These are phyloP conservation scores for Melanostigma gelatinosum DNA, from an alignment of 2,113 vertebrate species.

Conservation along the genomic window DNA sequence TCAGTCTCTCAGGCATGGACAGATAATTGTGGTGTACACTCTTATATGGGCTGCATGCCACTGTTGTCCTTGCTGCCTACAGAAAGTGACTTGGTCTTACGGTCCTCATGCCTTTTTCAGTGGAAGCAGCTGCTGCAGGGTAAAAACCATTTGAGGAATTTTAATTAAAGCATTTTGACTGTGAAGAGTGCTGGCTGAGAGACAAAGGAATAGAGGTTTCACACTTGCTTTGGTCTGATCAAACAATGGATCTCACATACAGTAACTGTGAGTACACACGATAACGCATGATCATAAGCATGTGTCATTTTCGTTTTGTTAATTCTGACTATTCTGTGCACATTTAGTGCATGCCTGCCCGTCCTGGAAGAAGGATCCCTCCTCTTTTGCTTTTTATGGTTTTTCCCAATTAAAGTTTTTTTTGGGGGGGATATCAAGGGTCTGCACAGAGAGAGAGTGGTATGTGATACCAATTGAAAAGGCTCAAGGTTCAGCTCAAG, in stretches of 20 bases:
- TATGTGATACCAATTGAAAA: background rate
- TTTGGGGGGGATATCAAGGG: background rate
- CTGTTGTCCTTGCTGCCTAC: constrained; percentile 33
- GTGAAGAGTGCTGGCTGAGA: constrained; percentile 31
- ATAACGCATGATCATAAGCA: background rate
- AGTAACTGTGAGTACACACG: background rate
- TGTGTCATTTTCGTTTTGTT: background rate
- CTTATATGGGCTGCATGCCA: constrained; percentile 22
- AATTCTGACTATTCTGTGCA: background rate
- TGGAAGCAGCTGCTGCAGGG: constrained; percentile 37
- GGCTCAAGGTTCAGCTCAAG: background rate
- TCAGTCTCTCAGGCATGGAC: constrained; percentile 40
- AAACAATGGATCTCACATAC: constrained; percentile 15
- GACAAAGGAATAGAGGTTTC: constrained; percentile 22
- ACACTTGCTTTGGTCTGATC: constrained; percentile 10
- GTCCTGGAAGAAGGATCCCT: background rate
- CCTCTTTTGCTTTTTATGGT: background rate
- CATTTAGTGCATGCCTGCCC: background rate
- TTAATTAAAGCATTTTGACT: constrained; percentile 67
- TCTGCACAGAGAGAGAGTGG: background rate
- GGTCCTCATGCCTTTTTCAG: constrained; percentile 43
- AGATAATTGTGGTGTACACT: constrained; percentile 43
- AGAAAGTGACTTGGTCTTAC: constrained; percentile 1
- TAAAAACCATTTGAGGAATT: constrained; percentile 54
- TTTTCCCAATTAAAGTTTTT: background rate